These are phyloP conservation scores for Piprites chloris DNA, from an alignment of 2,113 vertebrate genomes.

Conservation along the genomic window DNA sequence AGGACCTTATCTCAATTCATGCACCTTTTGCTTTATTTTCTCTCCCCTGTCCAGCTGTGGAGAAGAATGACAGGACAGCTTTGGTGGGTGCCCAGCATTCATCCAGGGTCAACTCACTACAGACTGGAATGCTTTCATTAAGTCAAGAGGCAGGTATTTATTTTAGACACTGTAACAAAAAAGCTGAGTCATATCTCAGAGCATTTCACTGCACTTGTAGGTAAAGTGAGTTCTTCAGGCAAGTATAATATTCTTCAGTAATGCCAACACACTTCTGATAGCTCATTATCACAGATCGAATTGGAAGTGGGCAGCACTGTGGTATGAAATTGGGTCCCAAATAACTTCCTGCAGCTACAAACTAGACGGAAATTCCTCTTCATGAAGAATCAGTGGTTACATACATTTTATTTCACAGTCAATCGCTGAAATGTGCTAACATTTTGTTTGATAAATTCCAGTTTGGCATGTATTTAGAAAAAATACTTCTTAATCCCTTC, in stretches of 20 bases:
- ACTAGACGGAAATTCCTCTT: neutral
- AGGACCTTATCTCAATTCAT: neutral
- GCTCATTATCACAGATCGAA: neutral
- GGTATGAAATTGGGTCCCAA: neutral
- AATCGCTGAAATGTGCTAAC: neutral
- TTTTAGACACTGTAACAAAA: neutral
- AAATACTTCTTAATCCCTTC: neutral
- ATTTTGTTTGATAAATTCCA: neutral
- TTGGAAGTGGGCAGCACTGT: neutral
- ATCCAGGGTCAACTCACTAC: neutral
- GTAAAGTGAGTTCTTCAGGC: neutral
- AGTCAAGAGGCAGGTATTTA: neutral
- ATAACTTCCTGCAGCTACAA: neutral
- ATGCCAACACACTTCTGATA: neutral
- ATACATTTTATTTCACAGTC: accelerated
- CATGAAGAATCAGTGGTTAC: neutral
- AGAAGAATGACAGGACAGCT: neutral
- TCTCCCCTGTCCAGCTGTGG: too few relatives aligned
- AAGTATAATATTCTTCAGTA: neutral
- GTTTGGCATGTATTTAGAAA: neutral
- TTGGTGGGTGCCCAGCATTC: neutral
- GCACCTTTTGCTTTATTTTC: neutral
- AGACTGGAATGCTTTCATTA: neutral
- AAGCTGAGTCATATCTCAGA: neutral
- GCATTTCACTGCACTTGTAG: neutral